phyloP scores from a whole-genome alignment of 1,140 invertebrate species.

The Adelges cooleyi region DNA sequence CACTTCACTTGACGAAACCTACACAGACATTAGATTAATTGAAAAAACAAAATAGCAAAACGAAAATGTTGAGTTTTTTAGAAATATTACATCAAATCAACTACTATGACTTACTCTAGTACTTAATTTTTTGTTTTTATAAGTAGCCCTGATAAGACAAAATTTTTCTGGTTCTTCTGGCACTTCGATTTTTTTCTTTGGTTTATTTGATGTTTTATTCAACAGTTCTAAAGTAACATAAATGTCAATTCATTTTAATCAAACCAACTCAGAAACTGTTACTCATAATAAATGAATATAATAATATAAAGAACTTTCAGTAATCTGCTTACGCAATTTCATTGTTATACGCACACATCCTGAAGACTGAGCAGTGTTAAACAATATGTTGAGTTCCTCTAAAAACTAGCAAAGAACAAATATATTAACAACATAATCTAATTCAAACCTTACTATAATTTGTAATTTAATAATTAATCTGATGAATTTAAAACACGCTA shows the following conservation, averaged over 20 bases:
- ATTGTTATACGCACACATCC: constrained; percentile 9
- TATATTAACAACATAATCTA: too few species aligned
- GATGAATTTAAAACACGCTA: too few species aligned
- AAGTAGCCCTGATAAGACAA: constrained; percentile 12
- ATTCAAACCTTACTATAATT: too few species aligned
- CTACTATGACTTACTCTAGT: neutral
- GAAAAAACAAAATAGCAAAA: too few species aligned
- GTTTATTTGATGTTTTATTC: neutral
- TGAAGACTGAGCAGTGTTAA: constrained; percentile 2
- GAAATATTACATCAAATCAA: too few species aligned
- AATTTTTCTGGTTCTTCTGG: neutral
- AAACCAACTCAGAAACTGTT: neutral
- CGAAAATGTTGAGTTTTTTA: too few species aligned
- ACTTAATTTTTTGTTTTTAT: constrained; percentile 22
- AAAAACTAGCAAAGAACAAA: constrained; percentile 20
- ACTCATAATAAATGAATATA: neutral
- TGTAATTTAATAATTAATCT: too few species aligned
- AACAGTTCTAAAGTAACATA: neutral
- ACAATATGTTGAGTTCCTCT: constrained; percentile 15
- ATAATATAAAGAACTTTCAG: neutral
- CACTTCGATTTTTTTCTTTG: constrained; percentile 10
- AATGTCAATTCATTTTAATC: too few species aligned
- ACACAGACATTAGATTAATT: neutral
- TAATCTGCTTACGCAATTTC: constrained; percentile 7
- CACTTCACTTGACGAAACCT: constrained; percentile 1